Base-by-base conservation (phyloP, 2,113 vertebrate genomes). In the Bettongia penicillata region DNA sequence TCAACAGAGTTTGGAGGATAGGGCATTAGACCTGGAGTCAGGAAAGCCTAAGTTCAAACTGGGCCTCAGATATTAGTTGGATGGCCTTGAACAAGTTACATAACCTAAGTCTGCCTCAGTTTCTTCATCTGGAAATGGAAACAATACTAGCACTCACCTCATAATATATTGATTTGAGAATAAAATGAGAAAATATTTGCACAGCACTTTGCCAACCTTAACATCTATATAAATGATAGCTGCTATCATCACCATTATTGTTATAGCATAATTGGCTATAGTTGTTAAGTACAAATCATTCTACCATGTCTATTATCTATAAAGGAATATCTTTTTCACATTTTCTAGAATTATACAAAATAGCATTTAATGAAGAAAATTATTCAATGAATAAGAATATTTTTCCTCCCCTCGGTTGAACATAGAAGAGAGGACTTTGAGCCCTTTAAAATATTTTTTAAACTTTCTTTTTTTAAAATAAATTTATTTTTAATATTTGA, bases 261-360 rank as follows among this genome's bases (percentile, higher is more conserved):
- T 90, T 91, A 95, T 96, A 96, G 48, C 23, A 93, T 90, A 31
- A 89, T 96, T 93, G 52, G 24, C n/a, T 94, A 96, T 97, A 94
- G 61, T 55, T 90, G 26, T 94, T 92, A 95, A 97, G 91, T 91
- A 95, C 96, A 96, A 98, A 95, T 97, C 93, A 96, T 95, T 98
- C 93, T 95, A 92, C 95, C 95, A 95, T 98, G 94, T 47, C 84
- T 95, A 90, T 95, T 96, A 91, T 98, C 91, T 53, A 50, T 92
- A 51, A 51, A 96, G 91, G n/a, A 93, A 93, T 49, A 93, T 43
- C 97, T 95, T 93, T 97, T 96, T 93, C 95, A 89, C 97, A 95
- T 95, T 97, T 98, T 97, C n/a, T 52, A 37, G 50, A 96, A 77
- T 94, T 61, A 10, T 90, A 91, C 90, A 91, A 93, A 92, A 93